Evolutionary conservation across 2,113 vertebrate genomes (phyloP), one percentile per base, ranked within the genome.

Genomic region (Laticauda laticaudata): DNA sequence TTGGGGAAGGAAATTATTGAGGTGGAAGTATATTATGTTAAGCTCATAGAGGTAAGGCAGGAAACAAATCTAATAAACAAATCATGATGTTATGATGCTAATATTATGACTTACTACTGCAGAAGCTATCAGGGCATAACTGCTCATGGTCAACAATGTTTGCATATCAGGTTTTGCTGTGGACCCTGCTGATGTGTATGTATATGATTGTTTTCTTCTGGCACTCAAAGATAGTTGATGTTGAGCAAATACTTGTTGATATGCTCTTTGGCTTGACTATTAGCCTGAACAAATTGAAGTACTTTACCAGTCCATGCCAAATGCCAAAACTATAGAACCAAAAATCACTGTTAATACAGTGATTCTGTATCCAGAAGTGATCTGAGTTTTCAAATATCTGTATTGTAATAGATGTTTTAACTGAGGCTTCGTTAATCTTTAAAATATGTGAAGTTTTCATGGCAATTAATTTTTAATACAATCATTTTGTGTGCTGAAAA

Each of bases 401-500:
- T 94, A 95, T 95, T 93, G 8, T 89, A 87, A 45, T 55, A 39
- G 61, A 93, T 20, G 4, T 91, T 61, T 61, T 95, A 89, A 12
- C 90, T 55, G 64, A 86, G 92, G 89, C 26, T 48, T 90, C 26
- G 90, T 91, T 93, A 94, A 94, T 94, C 48, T 9, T 92, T 34
- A 81, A 90, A 95, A 92, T 54, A 81, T 92, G 87, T 92, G 75
- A 93, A 64, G 92, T 91, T 96, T 96, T 95, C 86, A 39, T 92
- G 89, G 93, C 94, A 94, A 96, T 96, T 96, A 92, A 94, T 96
- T 96, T 69, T 94, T 94, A 95, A 91, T 93, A 92, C 75, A 95
- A 92, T 64, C 51, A 92, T 91, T 21, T 7, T 93, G 91, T 94
- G 86, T 94, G 92, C 86, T 59, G 15, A 53, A 53, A 88, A 92